Conservation (phyloP, 1,140 invertebrate genomes). For the Hyles euphorbiae region DNA sequence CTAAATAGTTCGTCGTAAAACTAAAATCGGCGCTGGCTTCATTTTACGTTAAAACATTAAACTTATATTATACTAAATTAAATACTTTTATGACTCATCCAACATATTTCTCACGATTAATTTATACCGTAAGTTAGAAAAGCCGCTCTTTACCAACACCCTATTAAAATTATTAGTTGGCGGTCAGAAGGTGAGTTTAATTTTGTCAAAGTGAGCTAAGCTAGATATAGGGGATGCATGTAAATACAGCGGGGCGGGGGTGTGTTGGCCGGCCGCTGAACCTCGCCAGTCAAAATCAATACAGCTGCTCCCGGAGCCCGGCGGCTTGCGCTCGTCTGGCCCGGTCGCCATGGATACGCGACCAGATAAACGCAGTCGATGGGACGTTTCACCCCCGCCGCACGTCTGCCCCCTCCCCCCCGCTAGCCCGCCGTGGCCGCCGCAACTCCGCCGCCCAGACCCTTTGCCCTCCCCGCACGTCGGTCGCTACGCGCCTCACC, state of each 20-base stretch:
- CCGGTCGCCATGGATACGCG: slow-evolving; percentile 40
- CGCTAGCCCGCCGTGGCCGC: neutral
- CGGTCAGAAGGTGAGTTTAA: no score
- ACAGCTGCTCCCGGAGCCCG: slow-evolving; percentile 50
- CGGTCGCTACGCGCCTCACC: slow-evolving; percentile 1
- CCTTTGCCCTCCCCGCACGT: neutral
- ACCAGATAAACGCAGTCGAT: slow-evolving; percentile 30
- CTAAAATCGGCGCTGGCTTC: no score
- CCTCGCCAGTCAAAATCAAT: slow-evolving; percentile 60
- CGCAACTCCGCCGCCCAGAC: slow-evolving; percentile 10
- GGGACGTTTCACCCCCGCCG: slow-evolving; percentile 6
- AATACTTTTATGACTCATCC: no score
- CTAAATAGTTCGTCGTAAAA: no score
- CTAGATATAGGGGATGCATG: no score
- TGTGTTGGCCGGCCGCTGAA: slow-evolving; percentile 49
- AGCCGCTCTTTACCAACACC: no score
- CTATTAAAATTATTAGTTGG: no score
- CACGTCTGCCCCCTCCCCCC: slow-evolving; percentile 5
- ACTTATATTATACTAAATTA: no score
- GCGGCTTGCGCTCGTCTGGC: slow-evolving; percentile 36
- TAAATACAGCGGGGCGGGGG: slow-evolving; percentile 20
- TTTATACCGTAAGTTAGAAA: no score
- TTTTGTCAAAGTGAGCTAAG: no score
- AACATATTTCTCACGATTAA: no score
- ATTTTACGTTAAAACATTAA: no score